These are phyloP conservation scores for Percopsis transmontana DNA, from an alignment of 2,113 vertebrate genomes.

Conservation along the genomic window DNA sequence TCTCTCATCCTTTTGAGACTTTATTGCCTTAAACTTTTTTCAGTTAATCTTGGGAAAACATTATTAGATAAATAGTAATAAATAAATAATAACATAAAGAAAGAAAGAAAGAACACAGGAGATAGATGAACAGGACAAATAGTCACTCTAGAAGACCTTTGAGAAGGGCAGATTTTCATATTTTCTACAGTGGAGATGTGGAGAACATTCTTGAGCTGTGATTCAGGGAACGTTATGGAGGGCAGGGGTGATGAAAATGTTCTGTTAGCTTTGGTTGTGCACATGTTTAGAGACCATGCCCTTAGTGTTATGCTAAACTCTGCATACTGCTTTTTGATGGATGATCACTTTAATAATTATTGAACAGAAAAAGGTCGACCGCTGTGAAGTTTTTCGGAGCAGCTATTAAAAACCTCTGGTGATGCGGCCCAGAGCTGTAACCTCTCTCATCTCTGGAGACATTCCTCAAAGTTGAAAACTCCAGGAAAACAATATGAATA, in stretches of 20 bases:
- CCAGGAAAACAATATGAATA: constrained; percentile 56
- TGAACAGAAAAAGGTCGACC: constrained; percentile 27
- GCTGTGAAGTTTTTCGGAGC: constrained; percentile 4
- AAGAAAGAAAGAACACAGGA: background rate
- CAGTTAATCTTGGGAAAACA: background rate
- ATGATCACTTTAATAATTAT: constrained; percentile 48
- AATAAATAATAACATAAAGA: background rate
- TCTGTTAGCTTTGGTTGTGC: constrained; percentile 4
- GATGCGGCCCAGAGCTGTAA: constrained; percentile 24
- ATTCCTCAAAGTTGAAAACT: constrained; percentile 38
- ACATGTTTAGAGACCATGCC: background rate
- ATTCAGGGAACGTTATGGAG: background rate
- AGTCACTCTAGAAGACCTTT: background rate
- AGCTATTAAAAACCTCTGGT: constrained; percentile 38
- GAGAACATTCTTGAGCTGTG: background rate
- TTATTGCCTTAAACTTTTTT: background rate
- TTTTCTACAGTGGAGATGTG: background rate
- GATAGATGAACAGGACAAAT: background rate
- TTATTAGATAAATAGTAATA: too few relatives aligned
- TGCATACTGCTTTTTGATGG: constrained; percentile 31
- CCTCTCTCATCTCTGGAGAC: constrained; percentile 41
- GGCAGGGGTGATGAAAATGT: constrained; percentile 14
- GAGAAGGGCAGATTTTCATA: background rate
- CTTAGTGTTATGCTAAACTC: constrained; percentile 12
- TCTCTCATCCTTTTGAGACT: background rate